phyloP scores from a whole-genome alignment of 2,888 invertebrate species.

The Sylvicola cinctus region DNA sequence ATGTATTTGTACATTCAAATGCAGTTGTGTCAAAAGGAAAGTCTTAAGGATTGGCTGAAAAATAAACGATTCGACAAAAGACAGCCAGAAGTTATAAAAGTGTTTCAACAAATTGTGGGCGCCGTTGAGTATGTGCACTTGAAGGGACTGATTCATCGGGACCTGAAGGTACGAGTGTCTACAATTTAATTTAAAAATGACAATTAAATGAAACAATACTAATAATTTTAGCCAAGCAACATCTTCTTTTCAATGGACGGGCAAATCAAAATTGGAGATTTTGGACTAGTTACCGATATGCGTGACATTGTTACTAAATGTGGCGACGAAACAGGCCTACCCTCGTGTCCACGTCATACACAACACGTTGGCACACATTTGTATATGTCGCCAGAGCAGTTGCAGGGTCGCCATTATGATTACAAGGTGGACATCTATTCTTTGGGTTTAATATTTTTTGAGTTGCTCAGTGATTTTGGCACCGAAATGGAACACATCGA shows the following conservation, averaged over 20 bases:
- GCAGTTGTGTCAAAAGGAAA: conserved; percentile 81
- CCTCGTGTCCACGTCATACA: conserved; percentile 30
- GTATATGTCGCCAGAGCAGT: conserved; percentile 97
- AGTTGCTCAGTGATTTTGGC: conserved; percentile 69
- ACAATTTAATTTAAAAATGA: too few species aligned
- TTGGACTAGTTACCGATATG: conserved; percentile 89
- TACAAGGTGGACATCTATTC: conserved; percentile 93
- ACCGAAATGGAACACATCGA: conserved; percentile 79
- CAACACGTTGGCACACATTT: conserved; percentile 65
- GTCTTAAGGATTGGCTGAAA: conserved; percentile 77
- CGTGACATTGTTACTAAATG: conserved; percentile 28
- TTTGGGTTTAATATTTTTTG: conserved; percentile 82
- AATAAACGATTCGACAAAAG: conserved; percentile 30
- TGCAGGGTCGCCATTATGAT: conserved; percentile 42
- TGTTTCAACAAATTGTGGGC: conserved; percentile 78
- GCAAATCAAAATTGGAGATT: conserved; percentile 89
- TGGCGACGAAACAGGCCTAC: conserved; percentile 15
- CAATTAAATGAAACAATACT: too few species aligned
- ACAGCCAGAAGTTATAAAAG: conserved; percentile 32
- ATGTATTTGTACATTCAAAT: conserved; percentile 91
- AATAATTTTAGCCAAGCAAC: conserved; percentile 49
- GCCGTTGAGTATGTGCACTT: conserved; percentile 93
- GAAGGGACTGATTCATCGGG: conserved; percentile 84
- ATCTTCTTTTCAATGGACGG: conserved; percentile 86
- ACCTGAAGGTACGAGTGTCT: conserved; percentile 55